Base-by-base conservation (phyloP, 1,140 invertebrate genomes). In the Drosophila auraria region DNA sequence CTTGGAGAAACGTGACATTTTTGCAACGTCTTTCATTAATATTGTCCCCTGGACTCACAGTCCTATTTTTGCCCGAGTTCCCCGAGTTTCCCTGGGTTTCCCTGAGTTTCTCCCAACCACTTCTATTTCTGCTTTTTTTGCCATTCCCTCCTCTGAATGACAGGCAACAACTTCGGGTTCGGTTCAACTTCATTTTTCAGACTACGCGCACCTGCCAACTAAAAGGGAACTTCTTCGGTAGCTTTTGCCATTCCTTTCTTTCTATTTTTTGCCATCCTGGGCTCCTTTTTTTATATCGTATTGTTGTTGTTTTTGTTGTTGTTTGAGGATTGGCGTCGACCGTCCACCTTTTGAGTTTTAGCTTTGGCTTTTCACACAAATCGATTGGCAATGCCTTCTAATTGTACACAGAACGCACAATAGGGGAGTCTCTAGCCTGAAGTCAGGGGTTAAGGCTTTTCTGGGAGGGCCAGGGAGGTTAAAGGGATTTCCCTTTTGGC, bases 341-440 rank as follows among this genome's bases (percentile, higher is more conserved):
- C 53, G 74, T 74, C 78, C 84, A 84, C 84, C 86, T 90, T 90
- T 80, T 84, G 82, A 86, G 81, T 69, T 81, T 83, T 77, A 66
- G 72, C 74, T 78, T 81, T 73, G 78, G 82, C 86, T 89, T 87
- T 87, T 87, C 83, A 87, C 86, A 87, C 84, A 90, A 90, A 89
- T 89, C 84, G 84, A 89, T 89, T 89, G 84, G 84, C 84, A 89
- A 89, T 90, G 84, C 84, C 84, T 89, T 83, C 86, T 89, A 89
- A 89, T 89, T 89, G 84, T 89, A 89, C 84, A 87, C 84, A 78
- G 54, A 57, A 83, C 64, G 65, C 69, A 70, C 70, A 78, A 60
- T 78, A 70, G 73, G 79, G 77, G 77, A 65, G 77, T 64, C 38
- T 73, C 25, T 78, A 53, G 78, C 38, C 38, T 23, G 44, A n/a